These are phyloP conservation scores for Leucozona laternaria DNA, from an alignment of 2,888 invertebrate species.

Conservation along the genomic window DNA sequence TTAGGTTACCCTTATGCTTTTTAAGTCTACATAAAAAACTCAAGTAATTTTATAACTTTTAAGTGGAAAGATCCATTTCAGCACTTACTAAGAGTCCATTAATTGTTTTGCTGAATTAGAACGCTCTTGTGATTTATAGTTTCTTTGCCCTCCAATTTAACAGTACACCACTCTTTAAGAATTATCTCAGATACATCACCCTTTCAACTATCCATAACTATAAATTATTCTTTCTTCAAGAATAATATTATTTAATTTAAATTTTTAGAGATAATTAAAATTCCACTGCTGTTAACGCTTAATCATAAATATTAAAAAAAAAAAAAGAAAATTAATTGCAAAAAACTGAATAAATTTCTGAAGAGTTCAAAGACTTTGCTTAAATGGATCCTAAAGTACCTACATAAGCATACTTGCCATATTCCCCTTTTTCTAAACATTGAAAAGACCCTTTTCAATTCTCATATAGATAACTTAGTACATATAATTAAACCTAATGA, in stretches of 20 bases:
- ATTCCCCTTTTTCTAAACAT: neutral
- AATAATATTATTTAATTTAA: neutral
- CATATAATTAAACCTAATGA: constrained; percentile 66
- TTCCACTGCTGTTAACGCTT: constrained; percentile 22
- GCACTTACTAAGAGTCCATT: neutral
- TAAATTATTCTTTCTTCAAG: constrained; percentile 30
- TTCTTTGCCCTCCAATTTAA: constrained; percentile 13
- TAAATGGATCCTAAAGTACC: neutral
- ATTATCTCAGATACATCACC: neutral
- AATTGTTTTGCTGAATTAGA: neutral
- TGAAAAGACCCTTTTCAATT: constrained; percentile 49
- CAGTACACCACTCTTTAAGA: neutral
- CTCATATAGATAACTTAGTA: neutral
- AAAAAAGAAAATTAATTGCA: constrained; percentile 27
- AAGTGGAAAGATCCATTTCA: neutral
- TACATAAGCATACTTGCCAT: too few species aligned
- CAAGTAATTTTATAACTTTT: neutral
- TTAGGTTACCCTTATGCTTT: too few species aligned
- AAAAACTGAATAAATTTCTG: constrained; percentile 35
- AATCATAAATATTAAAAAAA: constrained; percentile 14
- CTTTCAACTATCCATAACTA: neutral
- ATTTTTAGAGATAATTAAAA: neutral
- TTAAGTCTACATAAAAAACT: too few species aligned
- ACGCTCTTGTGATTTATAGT: neutral
- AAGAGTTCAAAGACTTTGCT: constrained; percentile 61